A percentile compares a stretch with the other conserved stretches of the same genome.
Conservation (phyloP, 2,113 vertebrate genomes). For the Hippopotamus amphibius region DNA sequence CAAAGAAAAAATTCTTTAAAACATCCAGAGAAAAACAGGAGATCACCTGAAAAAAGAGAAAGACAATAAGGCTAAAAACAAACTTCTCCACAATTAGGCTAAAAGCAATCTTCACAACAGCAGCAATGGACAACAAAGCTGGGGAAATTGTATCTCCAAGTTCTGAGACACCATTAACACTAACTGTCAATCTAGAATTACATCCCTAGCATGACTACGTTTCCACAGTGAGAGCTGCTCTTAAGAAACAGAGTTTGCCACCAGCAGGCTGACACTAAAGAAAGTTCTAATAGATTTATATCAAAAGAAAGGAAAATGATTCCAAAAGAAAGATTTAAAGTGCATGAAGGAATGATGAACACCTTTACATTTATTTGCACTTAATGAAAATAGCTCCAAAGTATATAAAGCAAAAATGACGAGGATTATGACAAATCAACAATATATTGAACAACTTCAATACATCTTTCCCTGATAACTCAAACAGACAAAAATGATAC, state of each 20-base stretch:
- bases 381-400: slow-evolving; percentile 36
- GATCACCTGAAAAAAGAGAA: not conserved
- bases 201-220: not conserved
- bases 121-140: not conserved
- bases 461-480: not conserved
- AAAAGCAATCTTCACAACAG: not conserved
- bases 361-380: slow-evolving; percentile 18
- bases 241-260: not conserved
- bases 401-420: not conserved
- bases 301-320: slow-evolving; percentile 23
- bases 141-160: not conserved
- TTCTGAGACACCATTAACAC: not conserved
- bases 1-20: not conserved
- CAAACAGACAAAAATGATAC: not conserved
- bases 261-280: not conserved
- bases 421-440: not conserved
- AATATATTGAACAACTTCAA: not conserved
- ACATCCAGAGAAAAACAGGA: not conserved
- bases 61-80: not conserved
- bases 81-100: not conserved
- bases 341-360: not conserved
- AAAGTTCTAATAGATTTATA: not conserved
- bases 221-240: not conserved
- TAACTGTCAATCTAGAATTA: not conserved
- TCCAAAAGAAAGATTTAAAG: not conserved